phyloP scores from a whole-genome alignment of 2,797 vertebrate species.

The Sylvia borin region DNA sequence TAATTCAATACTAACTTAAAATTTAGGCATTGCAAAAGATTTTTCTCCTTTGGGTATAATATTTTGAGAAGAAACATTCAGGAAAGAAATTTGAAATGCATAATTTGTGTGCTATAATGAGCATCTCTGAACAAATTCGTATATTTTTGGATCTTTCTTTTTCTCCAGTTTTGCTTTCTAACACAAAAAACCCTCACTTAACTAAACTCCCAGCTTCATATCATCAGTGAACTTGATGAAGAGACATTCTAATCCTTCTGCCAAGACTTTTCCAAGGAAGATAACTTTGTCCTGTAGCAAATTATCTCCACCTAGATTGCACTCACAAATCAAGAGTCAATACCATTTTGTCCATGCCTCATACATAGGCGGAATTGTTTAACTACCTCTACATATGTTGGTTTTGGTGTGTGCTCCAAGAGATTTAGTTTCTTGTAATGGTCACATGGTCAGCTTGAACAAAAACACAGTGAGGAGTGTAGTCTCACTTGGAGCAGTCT shows the following conservation, averaged over 20 bases:
- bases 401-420: background rate
- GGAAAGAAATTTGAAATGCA: background rate
- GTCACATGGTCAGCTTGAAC: background rate
- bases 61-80: background rate
- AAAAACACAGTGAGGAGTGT: background rate
- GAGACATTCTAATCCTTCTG: background rate
- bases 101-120: background rate
- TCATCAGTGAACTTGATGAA: background rate
- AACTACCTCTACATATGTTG: background rate
- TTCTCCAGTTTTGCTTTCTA: background rate
- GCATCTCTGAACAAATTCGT: background rate
- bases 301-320: background rate
- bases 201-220: background rate
- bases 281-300: background rate
- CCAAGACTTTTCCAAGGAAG: background rate
- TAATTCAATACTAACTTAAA: background rate
- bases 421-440: background rate
- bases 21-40: background rate
- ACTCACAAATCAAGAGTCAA: background rate
- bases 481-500: background rate
- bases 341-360: background rate
- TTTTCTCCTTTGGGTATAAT: background rate
- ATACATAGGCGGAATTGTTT: background rate
- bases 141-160: background rate
- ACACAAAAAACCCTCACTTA: background rate